Evolutionary conservation across 2,888 invertebrate species (phyloP).

Genomic region (Hetaerina titia): DNA sequence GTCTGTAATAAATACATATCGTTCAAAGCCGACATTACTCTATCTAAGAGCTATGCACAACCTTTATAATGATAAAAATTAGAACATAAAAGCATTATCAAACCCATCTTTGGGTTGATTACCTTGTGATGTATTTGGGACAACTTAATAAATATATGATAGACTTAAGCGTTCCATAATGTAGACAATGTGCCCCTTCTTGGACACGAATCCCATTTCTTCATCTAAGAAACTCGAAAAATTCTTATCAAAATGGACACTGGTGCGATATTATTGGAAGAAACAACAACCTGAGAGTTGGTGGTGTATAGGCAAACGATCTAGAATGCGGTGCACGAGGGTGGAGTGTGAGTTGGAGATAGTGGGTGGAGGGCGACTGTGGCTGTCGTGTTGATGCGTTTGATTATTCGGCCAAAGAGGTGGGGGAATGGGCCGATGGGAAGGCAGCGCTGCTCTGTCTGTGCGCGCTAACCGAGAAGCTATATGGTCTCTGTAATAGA

Average conservation of each 20-base stretch:
- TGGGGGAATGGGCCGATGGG: neutral
- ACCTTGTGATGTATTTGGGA: too few species aligned
- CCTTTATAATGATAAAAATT: too few species aligned
- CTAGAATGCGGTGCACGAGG: neutral
- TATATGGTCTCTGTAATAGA: slow-evolving; percentile 11
- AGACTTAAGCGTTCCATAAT: neutral
- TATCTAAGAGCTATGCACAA: too few species aligned
- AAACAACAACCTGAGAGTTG: neutral
- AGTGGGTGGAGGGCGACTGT: neutral
- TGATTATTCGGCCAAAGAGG: slow-evolving; percentile 48
- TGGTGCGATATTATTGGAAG: neutral
- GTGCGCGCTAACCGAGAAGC: slow-evolving; percentile 41
- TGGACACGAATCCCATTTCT: neutral
- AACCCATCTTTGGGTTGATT: too few species aligned
- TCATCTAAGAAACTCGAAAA: neutral
- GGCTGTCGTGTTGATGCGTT: neutral
- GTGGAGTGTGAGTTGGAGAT: neutral
- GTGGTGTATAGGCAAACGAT: neutral
- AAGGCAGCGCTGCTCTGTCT: neutral
- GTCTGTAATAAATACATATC: too few species aligned
- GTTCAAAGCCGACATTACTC: too few species aligned
- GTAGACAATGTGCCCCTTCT: neutral
- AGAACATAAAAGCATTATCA: too few species aligned
- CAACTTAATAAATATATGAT: neutral
- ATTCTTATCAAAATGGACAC: neutral